Conservation (phyloP, 2,113 vertebrate species). For the Thomomys bottae region DNA sequence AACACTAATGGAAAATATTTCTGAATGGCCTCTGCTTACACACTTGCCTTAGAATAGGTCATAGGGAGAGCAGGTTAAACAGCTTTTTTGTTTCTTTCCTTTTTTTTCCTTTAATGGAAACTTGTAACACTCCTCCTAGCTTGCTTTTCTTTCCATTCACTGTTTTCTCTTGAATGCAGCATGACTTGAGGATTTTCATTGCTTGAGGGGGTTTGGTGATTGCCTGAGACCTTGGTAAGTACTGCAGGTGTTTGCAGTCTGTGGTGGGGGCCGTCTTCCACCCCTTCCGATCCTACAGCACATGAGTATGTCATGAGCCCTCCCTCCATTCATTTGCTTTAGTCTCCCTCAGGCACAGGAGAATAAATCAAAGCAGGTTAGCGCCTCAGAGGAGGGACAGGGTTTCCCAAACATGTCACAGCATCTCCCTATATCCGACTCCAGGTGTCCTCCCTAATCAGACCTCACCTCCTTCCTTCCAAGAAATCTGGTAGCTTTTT, state of each 20-base stretch:
- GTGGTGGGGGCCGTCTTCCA: background rate
- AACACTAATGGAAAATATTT: constrained; percentile 23
- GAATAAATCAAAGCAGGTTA: constrained; percentile 37
- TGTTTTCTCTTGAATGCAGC: constrained; percentile 24
- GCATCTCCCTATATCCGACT: background rate
- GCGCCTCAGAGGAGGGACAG: constrained; percentile 28
- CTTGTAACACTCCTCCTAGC: background rate
- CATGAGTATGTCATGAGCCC: background rate
- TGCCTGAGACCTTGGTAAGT: background rate
- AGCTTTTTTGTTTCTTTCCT: background rate
- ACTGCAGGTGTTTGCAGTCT: background rate
- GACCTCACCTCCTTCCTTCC: background rate
- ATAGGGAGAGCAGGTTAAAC: background rate
- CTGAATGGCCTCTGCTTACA: background rate
- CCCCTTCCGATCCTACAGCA: background rate
- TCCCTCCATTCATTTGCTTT: constrained; percentile 61
- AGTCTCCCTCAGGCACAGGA: constrained; percentile 21
- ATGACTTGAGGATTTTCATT: constrained; percentile 13
- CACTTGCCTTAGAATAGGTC: constrained; percentile 30
- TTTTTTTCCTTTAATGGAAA: background rate
- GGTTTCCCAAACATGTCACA: constrained; percentile 24
- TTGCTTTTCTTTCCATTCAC: constrained; percentile 36
- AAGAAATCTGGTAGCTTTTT: constrained; percentile 32
- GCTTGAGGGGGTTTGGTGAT: constrained; percentile 1
- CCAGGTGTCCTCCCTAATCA: background rate